Conservation (phyloP, 2,113 vertebrate species). For the Uria aalge region DNA sequence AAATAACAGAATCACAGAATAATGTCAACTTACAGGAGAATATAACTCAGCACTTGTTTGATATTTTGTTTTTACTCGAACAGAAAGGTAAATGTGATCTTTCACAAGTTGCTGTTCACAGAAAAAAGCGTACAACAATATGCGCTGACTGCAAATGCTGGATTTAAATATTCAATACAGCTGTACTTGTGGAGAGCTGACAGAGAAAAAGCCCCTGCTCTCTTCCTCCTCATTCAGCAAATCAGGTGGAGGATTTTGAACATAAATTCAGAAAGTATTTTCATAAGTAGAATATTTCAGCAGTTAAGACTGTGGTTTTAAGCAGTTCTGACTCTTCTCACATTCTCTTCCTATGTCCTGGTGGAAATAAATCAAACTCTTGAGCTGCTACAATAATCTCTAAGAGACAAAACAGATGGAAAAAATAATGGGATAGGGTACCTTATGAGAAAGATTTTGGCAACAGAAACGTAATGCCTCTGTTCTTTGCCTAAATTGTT, state of each 20-base stretch:
- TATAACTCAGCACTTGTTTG: not conserved
- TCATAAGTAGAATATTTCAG: constrained; percentile 12
- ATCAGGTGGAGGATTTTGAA: not conserved
- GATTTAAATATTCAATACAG: not conserved
- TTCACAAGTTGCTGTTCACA: not conserved
- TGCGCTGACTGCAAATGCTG: not conserved
- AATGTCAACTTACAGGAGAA: not conserved
- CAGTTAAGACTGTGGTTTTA: not conserved
- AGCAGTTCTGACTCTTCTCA: not conserved
- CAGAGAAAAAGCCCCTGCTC: not conserved
- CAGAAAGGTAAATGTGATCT: not conserved
- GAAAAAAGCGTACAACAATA: not conserved
- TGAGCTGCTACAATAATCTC: constrained; percentile 2
- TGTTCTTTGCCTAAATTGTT: constrained; percentile 4
- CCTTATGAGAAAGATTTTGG: constrained; percentile 3
- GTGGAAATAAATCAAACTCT: constrained; percentile 5
- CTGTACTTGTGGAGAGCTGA: not conserved
- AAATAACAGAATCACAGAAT: not conserved
- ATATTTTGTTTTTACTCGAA: not conserved
- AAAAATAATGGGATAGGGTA: not conserved
- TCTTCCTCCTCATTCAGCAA: constrained; percentile 7
- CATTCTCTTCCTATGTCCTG: not conserved
- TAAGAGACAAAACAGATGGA: constrained; percentile 32
- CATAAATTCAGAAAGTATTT: constrained; percentile 5
- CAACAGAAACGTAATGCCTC: not conserved